Evolutionary conservation across 2,888 invertebrate genomes (phyloP), one percentile per base, ranked within the genome.

Genomic region (Patella caerulea): DNA sequence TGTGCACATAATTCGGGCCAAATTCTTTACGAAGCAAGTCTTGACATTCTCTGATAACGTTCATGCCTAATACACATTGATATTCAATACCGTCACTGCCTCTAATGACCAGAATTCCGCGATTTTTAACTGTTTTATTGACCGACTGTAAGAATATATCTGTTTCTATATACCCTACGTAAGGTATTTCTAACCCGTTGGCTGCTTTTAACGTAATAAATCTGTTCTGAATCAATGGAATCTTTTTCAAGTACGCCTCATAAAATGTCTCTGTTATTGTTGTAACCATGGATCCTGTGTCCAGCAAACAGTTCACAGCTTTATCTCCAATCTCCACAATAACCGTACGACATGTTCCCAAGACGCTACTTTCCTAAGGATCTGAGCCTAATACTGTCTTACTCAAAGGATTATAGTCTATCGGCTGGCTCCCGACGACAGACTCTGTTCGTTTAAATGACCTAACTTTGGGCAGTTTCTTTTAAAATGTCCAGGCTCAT

Each of bases 141-240:
- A 56, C 14, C 17, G 56, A 14, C 56, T 24, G 24, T 15, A 34
- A 34, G 34, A 34, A 34, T 3, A 34, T 34, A 34, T 34, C 34
- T 34, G 34, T 34, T 34, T 34, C 34, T 34, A 34, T 34, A 34
- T 34, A 34, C 34, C 34, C 34, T 24, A 59, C 19, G 59, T 59
- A 59, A 5, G 59, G 59, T 7, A 59, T 59, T 59, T 59, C 59
- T 59, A 59, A 59, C 17, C 59, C 59, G 15, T 59, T 59, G 17
- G 59, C 59, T 59, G 59, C 59, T 59, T 59, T 59, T 59, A 59
- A 59, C 3, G 59, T n/a, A n/a, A 59, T 15, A 19, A 59, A 59
- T n/a, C 7, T 59, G 59, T 59, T 19, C 19, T 59, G 17, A 5
- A 59, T 59, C 59, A 59, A 15, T n/a, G 59, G 59, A 59, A 59